A percentile compares a stretch with the other conserved stretches of the same genome.
phyloP scores from a whole-genome alignment of 2,797 vertebrate genomes.

The Siniperca obscura region DNA sequence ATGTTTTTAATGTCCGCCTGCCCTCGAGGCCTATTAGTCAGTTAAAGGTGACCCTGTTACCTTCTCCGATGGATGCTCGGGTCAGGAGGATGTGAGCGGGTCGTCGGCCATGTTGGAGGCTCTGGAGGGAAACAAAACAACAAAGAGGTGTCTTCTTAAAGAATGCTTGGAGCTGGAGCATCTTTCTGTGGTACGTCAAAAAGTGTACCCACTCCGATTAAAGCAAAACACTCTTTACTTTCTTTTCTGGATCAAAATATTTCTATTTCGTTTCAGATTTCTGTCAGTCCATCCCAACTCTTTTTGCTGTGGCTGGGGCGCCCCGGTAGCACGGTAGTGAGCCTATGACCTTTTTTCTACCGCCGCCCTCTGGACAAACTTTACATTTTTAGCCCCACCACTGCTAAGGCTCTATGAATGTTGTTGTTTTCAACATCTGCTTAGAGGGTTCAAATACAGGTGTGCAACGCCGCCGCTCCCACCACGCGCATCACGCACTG shows the following conservation, averaged over 20 bases:
- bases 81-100: background rate
- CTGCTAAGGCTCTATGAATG: too few species aligned
- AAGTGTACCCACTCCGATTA: background rate
- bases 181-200: background rate
- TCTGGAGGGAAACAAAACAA: too few species aligned
- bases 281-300: too few species aligned
- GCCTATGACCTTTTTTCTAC: too few species aligned
- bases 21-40: slow-evolving; percentile 19
- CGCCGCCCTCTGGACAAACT: too few species aligned
- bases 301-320: too few species aligned
- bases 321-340: too few species aligned
- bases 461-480: too few species aligned
- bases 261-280: background rate
- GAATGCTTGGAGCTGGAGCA: background rate
- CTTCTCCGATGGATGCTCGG: background rate
- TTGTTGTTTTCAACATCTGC: too few species aligned
- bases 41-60: background rate
- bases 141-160: background rate
- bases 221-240: background rate
- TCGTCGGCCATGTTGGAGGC: background rate
- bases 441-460: too few species aligned
- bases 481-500: too few species aligned
- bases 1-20: slow-evolving; percentile 1
- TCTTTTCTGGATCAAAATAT: background rate
- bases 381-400: too few species aligned